A percentile compares a stretch with the other conserved stretches of the same genome.
Conservation (phyloP, 2,113 vertebrate species). For the Montifringilla adamsi region DNA sequence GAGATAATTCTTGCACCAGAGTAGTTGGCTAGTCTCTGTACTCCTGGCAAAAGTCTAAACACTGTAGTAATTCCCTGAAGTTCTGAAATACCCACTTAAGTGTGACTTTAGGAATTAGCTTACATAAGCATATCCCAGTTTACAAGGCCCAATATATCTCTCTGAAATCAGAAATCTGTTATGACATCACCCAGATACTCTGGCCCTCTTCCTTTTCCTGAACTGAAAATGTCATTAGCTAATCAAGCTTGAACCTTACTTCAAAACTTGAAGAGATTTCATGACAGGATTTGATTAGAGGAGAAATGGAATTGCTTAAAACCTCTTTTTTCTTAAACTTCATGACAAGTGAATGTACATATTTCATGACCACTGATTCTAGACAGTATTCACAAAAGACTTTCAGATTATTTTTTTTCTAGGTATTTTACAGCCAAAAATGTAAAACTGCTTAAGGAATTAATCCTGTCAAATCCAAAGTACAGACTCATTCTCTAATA, state of each 20-base stretch:
- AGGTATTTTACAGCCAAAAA: background rate
- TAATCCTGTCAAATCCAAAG: background rate
- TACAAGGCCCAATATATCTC: background rate
- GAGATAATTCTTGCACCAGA: background rate
- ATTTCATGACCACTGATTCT: background rate
- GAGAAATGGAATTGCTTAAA: background rate
- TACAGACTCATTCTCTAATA: background rate
- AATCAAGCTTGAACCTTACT: background rate
- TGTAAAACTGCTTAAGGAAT: background rate
- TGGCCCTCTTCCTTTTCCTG: background rate
- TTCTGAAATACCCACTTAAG: background rate
- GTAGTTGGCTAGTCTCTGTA: background rate
- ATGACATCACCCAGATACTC: background rate
- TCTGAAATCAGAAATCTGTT: constrained; percentile 11
- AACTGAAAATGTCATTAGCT: background rate
- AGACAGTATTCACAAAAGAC: background rate
- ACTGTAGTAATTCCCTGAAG: background rate
- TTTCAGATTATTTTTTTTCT: background rate
- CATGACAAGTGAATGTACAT: background rate
- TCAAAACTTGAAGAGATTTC: background rate
- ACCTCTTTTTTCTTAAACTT: background rate
- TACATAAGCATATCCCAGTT: background rate
- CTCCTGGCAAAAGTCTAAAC: constrained; percentile 8
- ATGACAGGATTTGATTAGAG: background rate
- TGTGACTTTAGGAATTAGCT: background rate